Percentiles rank a stretch among this genome's conserved stretches.
phyloP scores from a whole-genome alignment of 2,113 vertebrate species.

The Mola mola region DNA sequence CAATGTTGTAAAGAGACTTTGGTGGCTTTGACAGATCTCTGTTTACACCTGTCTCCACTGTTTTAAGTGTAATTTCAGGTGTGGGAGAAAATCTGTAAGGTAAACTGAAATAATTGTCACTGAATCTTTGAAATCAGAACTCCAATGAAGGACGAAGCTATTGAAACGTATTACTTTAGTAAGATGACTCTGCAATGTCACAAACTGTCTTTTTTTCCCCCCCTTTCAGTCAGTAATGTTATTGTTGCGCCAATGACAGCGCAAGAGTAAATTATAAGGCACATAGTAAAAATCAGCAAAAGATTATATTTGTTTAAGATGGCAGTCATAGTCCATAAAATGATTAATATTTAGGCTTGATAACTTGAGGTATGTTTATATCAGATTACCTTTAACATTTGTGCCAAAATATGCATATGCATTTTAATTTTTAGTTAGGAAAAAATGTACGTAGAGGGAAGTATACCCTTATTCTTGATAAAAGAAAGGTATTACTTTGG shows the following conservation, averaged over 20 bases:
- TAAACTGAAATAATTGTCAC: slow-evolving; percentile 55
- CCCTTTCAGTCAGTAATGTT: slow-evolving; percentile 27
- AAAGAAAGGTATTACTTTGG: slow-evolving; percentile 15
- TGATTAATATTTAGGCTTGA: slow-evolving; percentile 12
- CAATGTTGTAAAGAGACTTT: slow-evolving; percentile 60
- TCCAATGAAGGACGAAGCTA: slow-evolving; percentile 66
- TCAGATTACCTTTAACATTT: slow-evolving; percentile 29
- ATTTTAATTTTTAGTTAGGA: slow-evolving; percentile 1
- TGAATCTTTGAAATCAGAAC: slow-evolving; percentile 55
- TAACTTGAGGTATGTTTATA: slow-evolving; percentile 18
- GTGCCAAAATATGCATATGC: slow-evolving; percentile 69
- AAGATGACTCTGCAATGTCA: slow-evolving; percentile 63
- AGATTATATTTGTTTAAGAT: slow-evolving; percentile 12
- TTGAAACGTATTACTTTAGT: slow-evolving; percentile 41
- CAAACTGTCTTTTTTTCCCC: slow-evolving; percentile 32
- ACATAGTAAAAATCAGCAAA: slow-evolving; percentile 23
- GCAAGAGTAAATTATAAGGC: slow-evolving; percentile 11
- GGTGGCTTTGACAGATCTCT: slow-evolving; percentile 58
- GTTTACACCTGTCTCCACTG: slow-evolving; percentile 68
- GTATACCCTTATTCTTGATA: background rate
- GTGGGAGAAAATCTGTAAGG: slow-evolving; percentile 54
- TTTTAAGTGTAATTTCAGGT: slow-evolving; percentile 57
- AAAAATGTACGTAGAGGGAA: slow-evolving; percentile 20
- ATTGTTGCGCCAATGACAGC: slow-evolving; percentile 8
- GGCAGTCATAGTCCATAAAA: slow-evolving; percentile 9